phyloP scores from a whole-genome alignment of 2,888 invertebrate species.

The Hirtodrosophila alboralis region DNA sequence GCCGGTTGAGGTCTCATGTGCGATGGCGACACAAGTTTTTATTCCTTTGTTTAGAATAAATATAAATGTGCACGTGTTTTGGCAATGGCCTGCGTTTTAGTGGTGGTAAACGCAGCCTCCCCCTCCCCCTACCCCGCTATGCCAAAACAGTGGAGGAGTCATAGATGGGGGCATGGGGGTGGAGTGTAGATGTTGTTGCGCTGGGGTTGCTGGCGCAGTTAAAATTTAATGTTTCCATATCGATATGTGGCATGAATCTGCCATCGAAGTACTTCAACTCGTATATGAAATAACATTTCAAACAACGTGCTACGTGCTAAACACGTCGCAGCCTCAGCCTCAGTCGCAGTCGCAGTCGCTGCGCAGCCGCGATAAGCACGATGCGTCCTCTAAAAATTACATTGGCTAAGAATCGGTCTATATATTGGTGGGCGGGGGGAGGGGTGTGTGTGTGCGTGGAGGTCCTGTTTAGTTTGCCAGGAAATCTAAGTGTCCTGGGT shows the following conservation, averaged over 20 bases:
- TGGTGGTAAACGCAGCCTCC: slow-evolving; percentile 49
- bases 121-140: not conserved
- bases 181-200: slow-evolving; percentile 32
- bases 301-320: slow-evolving; percentile 59
- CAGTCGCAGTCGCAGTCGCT: not conserved
- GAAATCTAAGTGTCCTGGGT: slow-evolving; percentile 22
- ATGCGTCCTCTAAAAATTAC: not conserved
- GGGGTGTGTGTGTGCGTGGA: not conserved
- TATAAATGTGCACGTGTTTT: slow-evolving; percentile 78
- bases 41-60: slow-evolving; percentile 82
- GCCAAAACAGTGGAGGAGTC: not conserved
- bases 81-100: slow-evolving; percentile 57
- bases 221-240: slow-evolving; percentile 82
- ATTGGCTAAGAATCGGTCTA: not conserved
- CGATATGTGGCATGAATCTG: slow-evolving; percentile 73
- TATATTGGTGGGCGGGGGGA: not conserved
- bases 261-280: slow-evolving; percentile 32
- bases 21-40: slow-evolving; percentile 79
- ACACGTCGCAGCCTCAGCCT: slow-evolving; percentile 13
- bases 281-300: slow-evolving; percentile 71
- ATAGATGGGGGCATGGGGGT: not conserved
- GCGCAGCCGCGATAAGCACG: slow-evolving; percentile 21
- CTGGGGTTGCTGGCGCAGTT: slow-evolving; percentile 63
- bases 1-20: slow-evolving; percentile 73
- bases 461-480: slow-evolving; percentile 17